phyloP scores from a whole-genome alignment of 2,888 invertebrate genomes.

The Troilus luridus region DNA sequence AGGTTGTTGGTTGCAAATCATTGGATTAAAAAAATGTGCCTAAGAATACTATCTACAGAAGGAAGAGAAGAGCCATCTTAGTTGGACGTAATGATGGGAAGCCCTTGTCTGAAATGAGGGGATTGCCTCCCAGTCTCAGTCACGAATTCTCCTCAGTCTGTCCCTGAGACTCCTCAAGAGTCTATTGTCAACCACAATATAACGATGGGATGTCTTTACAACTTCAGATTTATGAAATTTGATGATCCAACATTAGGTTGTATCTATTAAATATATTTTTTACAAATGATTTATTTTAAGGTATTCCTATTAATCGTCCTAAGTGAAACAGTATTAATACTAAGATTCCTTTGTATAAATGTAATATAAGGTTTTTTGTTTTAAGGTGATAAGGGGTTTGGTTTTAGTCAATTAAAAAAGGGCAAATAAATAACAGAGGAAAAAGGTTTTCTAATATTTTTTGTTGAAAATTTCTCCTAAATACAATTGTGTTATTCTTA shows the following conservation, averaged over 20 bases:
- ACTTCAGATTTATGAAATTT: not conserved
- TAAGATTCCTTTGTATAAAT: not conserved
- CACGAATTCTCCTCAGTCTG: too few species aligned
- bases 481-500: conserved; percentile 22
- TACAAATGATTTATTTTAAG: not conserved
- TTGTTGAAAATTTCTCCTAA: not conserved
- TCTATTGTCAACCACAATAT: too few species aligned
- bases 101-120: too few species aligned
- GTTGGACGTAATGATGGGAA: too few species aligned
- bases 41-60: too few species aligned
- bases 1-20: too few species aligned
- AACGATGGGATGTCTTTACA: not conserved
- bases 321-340: not conserved
- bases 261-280: not conserved
- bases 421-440: not conserved
- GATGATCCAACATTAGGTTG: not conserved
- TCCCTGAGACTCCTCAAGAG: too few species aligned
- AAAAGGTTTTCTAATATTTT: not conserved
- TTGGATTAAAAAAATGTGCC: too few species aligned
- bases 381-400: not conserved
- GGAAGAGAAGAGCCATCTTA: too few species aligned
- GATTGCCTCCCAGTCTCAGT: too few species aligned
- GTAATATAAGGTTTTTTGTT: not conserved
- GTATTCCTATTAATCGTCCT: not conserved
- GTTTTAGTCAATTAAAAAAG: not conserved